Percentiles rank a stretch among this genome's conserved stretches.
phyloP scores from a whole-genome alignment of 1,140 invertebrate genomes.

The Papilio aristodemus region DNA sequence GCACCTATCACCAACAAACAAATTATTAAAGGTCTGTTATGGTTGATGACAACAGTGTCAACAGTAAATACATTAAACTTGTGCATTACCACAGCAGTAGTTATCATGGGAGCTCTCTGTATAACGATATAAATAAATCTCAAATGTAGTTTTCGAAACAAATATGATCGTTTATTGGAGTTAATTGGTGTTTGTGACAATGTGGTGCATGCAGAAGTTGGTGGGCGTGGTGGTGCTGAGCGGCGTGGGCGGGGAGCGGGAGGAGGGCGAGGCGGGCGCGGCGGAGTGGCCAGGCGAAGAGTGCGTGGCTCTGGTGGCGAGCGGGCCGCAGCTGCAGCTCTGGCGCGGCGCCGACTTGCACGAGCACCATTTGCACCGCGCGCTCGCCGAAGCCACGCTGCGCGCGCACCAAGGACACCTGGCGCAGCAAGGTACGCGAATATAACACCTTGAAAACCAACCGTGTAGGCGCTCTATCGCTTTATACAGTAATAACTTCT shows the following conservation, averaged over 20 bases:
- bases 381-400: slow-evolving; percentile 53
- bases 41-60: no score
- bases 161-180: no score
- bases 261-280: slow-evolving; percentile 17
- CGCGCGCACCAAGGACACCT: slow-evolving; percentile 41
- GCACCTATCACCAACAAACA: no score
- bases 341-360: slow-evolving; percentile 56
- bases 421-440: slow-evolving; percentile 45
- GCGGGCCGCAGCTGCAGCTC: slow-evolving; percentile 62
- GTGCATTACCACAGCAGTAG: no score
- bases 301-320: slow-evolving; percentile 55
- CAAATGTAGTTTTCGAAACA: no score
- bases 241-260: slow-evolving; percentile 34
- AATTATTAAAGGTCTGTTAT: no score
- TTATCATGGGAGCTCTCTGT: no score
- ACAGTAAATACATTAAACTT: no score
- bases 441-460: no score
- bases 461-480: background rate
- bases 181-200: no score
- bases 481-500: no score
- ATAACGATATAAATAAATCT: no score
- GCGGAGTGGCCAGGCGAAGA: slow-evolving; percentile 40
- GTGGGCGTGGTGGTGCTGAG: slow-evolving; percentile 59
- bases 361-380: slow-evolving; percentile 54
- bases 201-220: slow-evolving; percentile 47